Conservation (phyloP, 2,113 vertebrate species). For the Ancistrus triradiatus region DNA sequence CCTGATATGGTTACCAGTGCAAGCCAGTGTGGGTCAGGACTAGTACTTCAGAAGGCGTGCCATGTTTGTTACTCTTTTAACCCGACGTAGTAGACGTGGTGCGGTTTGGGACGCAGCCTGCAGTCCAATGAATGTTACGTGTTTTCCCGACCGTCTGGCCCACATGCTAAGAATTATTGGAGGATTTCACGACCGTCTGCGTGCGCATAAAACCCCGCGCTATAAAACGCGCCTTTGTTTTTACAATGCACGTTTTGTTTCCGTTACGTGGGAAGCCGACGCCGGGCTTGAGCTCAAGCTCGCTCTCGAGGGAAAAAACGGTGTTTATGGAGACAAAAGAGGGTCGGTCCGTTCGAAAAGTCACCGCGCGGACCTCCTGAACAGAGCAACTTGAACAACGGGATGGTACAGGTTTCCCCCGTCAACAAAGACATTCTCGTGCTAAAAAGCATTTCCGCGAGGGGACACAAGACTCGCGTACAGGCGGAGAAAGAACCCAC, state of each 20-base stretch:
- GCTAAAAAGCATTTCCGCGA: background rate
- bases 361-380: background rate
- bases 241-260: slow-evolving; percentile 11
- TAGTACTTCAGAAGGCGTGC: too few relatives aligned
- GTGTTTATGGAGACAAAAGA: background rate
- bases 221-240: slow-evolving; percentile 15
- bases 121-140: background rate
- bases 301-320: background rate
- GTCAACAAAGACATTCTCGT: background rate
- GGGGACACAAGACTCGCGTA: background rate
- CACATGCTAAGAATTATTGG: background rate
- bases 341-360: background rate
- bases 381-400: background rate
- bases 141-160: background rate
- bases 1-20: too few relatives aligned
- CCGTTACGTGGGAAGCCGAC: slow-evolving; percentile 15
- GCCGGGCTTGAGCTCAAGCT: background rate
- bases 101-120: background rate
- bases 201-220: background rate
- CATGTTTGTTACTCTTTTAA: background rate
- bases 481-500: background rate
- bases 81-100: background rate
- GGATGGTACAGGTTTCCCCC: background rate
- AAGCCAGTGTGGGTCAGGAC: too few relatives aligned
- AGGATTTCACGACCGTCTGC: background rate